Percentiles rank a stretch among this genome's conserved stretches.
Evolutionary conservation across 2,888 invertebrate genomes (phyloP).

Genomic region (Calameuta filiformis): DNA sequence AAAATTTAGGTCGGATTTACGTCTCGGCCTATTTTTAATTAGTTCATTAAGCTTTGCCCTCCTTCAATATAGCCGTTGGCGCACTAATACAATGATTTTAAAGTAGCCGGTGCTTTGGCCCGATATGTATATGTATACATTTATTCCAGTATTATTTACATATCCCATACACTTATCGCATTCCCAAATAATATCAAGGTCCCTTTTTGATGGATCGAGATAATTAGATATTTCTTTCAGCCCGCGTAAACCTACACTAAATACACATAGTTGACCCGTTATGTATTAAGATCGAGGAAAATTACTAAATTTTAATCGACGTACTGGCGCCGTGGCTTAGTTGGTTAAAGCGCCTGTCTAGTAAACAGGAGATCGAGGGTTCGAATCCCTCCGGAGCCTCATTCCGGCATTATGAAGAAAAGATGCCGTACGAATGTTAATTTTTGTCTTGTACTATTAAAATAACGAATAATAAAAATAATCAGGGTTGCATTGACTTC

Average conservation of each 20-base stretch:
- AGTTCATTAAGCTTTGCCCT: not conserved
- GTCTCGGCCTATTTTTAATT: not conserved
- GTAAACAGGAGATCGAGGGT: constrained; percentile 78
- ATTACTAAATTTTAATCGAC: not conserved
- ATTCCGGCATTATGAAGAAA: not conserved
- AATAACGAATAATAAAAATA: not conserved
- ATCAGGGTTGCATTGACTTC: not conserved
- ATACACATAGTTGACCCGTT: not conserved
- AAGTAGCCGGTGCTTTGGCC: not conserved
- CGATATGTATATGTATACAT: not conserved
- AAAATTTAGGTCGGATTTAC: not conserved
- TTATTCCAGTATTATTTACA: not conserved
- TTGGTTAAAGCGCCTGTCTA: constrained; percentile 82
- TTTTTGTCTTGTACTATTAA: not conserved
- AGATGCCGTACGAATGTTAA: not conserved
- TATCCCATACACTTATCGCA: not conserved
- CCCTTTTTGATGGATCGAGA: not conserved
- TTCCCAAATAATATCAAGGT: not conserved
- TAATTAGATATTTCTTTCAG: not conserved
- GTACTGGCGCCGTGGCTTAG: constrained; percentile 78
- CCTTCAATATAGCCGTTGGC: not conserved
- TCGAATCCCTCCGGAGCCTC: constrained; percentile 75
- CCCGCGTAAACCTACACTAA: not conserved
- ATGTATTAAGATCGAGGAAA: not conserved
- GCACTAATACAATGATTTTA: not conserved